Conservation (phyloP, 2,797 vertebrate species). For the Hirundo rustica region DNA sequence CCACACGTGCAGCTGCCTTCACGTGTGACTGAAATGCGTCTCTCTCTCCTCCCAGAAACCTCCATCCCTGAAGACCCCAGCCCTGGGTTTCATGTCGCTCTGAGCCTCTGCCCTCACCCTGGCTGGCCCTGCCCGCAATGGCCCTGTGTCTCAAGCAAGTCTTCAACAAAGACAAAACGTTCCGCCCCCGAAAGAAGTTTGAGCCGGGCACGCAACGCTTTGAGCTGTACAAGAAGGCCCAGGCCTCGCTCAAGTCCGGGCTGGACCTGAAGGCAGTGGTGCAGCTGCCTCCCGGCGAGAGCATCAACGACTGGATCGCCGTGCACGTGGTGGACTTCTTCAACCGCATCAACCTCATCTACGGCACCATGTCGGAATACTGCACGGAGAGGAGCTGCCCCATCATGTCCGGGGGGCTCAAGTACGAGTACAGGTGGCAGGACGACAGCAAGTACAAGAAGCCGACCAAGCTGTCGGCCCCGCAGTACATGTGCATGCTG, state of each 20-base stretch:
- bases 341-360: slow-evolving; percentile 98
- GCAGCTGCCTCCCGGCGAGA: slow-evolving; percentile 91
- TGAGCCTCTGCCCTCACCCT: not conserved
- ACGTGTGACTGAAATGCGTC: not conserved
- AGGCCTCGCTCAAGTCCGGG: slow-evolving; percentile 96
- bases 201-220: slow-evolving; percentile 97
- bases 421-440: slow-evolving; percentile 98
- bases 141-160: slow-evolving; percentile 96
- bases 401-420: slow-evolving; percentile 94
- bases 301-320: slow-evolving; percentile 94
- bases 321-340: slow-evolving; percentile 99
- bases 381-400: slow-evolving; percentile 93
- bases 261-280: slow-evolving; percentile 94
- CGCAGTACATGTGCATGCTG: slow-evolving; percentile 94
- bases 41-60: not conserved
- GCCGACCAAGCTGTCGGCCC: slow-evolving; percentile 93
- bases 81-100: not conserved
- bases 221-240: slow-evolving; percentile 97
- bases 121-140: slow-evolving; percentile 72
- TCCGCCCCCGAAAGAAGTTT: slow-evolving; percentile 92
- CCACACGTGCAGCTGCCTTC: fast-evolving
- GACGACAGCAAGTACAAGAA: slow-evolving; percentile 92
- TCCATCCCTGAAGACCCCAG: not conserved
- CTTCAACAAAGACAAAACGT: slow-evolving; percentile 98
- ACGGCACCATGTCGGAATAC: slow-evolving; percentile 95